These are phyloP conservation scores for Tetramorium bicarinatum DNA, from an alignment of 2,888 invertebrate species.

Conservation along the genomic window DNA sequence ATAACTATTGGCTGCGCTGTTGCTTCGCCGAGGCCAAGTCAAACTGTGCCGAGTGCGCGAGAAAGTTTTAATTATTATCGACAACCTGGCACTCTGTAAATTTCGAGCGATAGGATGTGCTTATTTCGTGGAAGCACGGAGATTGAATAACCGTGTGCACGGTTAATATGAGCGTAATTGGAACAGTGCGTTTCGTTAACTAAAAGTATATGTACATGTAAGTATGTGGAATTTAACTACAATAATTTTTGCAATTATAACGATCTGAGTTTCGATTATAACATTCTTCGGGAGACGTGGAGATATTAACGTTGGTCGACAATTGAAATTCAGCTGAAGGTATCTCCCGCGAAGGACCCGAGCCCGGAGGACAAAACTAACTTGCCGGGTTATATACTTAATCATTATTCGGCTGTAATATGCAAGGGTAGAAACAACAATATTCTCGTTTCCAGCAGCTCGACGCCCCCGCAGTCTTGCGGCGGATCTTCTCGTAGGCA, in stretches of 20 bases:
- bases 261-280: conserved; percentile 49
- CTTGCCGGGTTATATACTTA: conserved; percentile 79
- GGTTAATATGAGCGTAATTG: conserved; percentile 4
- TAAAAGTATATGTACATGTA: not conserved
- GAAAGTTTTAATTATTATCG: conserved; percentile 57
- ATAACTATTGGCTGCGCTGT: conserved; percentile 81
- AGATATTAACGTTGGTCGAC: conserved; percentile 55
- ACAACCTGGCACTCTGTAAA: conserved; percentile 28
- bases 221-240: not conserved
- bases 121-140: conserved; percentile 27
- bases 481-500: conserved; percentile 78
- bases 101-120: conserved; percentile 14
- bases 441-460: conserved; percentile 73
- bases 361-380: conserved; percentile 82
- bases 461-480: conserved; percentile 15
- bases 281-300: not conserved
- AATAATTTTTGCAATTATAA: conserved; percentile 10
- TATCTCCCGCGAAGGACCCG: conserved; percentile 42
- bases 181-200: not conserved
- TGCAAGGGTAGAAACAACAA: conserved; percentile 85
- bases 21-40: conserved; percentile 48
- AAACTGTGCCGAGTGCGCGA: conserved; percentile 54
- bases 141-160: not conserved
- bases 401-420: conserved; percentile 85
- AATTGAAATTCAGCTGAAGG: conserved; percentile 67